Conservation (phyloP, 2,113 vertebrate genomes). For the Orientallactaga bullata region DNA sequence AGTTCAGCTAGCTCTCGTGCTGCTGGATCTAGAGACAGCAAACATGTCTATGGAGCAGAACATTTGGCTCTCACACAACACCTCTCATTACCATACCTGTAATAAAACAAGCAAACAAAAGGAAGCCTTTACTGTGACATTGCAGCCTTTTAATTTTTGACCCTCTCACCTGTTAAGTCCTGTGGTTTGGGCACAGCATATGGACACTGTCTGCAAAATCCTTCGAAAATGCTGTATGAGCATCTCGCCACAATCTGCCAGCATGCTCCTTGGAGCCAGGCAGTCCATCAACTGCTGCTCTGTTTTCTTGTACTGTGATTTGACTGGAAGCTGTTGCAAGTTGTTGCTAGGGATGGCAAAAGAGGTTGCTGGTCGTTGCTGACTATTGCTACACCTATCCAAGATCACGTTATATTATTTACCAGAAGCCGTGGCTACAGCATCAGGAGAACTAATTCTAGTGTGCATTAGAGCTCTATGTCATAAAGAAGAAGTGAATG, state of each 20-base stretch:
- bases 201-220: constrained; percentile 56
- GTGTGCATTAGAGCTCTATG: neutral
- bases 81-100: neutral
- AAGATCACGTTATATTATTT: neutral
- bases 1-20: neutral
- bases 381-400: neutral
- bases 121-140: constrained; percentile 9
- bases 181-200: constrained; percentile 53
- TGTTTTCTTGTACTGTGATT: constrained; percentile 48
- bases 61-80: constrained; percentile 10
- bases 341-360: neutral
- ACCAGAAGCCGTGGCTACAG: neutral
- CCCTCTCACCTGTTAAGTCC: constrained; percentile 53
- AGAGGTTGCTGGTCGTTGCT: neutral
- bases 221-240: constrained; percentile 50
- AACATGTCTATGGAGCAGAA: neutral
- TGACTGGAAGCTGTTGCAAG: constrained; percentile 30
- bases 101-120: constrained; percentile 43
- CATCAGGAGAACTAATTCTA: neutral
- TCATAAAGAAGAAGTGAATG: neutral
- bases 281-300: neutral
- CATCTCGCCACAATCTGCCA: constrained; percentile 52
- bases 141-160: constrained; percentile 34
- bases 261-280: neutral
- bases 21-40: neutral